phyloP scores from a whole-genome alignment of 2,888 invertebrate species.

The Epirrhoe tristata region DNA sequence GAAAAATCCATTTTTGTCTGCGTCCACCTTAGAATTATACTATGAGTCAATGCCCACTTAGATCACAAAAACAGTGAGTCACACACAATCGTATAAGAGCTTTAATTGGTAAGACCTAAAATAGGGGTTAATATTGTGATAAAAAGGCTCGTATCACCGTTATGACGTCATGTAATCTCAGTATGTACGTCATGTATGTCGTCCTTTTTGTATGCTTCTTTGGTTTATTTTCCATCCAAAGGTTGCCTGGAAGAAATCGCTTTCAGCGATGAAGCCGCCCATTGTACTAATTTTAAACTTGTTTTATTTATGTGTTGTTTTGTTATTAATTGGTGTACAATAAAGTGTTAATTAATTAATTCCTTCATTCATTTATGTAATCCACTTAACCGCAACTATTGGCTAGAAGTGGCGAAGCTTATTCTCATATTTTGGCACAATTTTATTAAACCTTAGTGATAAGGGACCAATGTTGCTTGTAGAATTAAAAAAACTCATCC shows the following conservation, averaged over 20 bases:
- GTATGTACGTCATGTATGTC: too few species aligned
- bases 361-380: too few species aligned
- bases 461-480: not conserved
- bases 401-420: constrained; percentile 30
- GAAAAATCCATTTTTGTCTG: not conserved
- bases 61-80: constrained; percentile 42
- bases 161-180: constrained; percentile 65
- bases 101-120: constrained; percentile 58
- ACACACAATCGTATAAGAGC: constrained; percentile 54
- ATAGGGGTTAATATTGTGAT: constrained; percentile 60
- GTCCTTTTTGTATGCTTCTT: too few species aligned
- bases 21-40: not conserved
- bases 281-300: too few species aligned
- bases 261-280: too few species aligned
- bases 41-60: too few species aligned
- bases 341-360: too few species aligned
- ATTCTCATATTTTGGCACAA: constrained; percentile 21
- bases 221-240: too few species aligned
- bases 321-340: too few species aligned
- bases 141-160: constrained; percentile 63
- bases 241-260: too few species aligned
- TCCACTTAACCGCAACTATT: constrained; percentile 46
- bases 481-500: too few species aligned
- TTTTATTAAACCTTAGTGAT: constrained; percentile 25
- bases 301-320: too few species aligned